Conservation (phyloP, 1,140 invertebrate genomes). For the Drosophila suzukii region DNA sequence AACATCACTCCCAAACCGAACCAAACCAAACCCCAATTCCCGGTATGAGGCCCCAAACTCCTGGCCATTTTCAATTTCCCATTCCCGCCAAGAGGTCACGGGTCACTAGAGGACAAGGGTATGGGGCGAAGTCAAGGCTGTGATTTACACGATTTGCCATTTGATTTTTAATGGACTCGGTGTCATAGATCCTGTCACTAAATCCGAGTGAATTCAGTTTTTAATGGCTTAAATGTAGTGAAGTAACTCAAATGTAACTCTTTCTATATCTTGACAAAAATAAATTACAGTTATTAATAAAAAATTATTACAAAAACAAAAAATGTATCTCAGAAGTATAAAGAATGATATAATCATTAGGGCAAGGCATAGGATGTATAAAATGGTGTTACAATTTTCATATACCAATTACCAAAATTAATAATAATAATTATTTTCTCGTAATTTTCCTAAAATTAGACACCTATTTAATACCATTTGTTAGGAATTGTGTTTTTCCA, state of each 20-base stretch:
- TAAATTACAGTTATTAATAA: too few species aligned
- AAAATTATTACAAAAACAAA: not conserved
- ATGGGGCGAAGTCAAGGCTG: slow-evolving; percentile 52
- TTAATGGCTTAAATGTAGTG: not conserved
- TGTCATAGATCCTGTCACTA: slow-evolving; percentile 22
- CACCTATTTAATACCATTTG: too few species aligned
- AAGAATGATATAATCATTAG: too few species aligned
- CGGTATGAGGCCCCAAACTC: not conserved
- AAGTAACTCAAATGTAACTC: not conserved
- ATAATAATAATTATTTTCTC: too few species aligned
- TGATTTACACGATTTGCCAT: slow-evolving; percentile 56
- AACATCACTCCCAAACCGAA: slow-evolving; percentile 19
- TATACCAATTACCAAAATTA: too few species aligned
- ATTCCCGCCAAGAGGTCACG: slow-evolving; percentile 16
- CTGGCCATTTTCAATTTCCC: slow-evolving; percentile 14
- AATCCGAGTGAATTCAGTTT: slow-evolving; percentile 4
- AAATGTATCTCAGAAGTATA: too few species aligned
- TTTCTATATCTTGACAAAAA: too few species aligned
- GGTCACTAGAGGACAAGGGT: slow-evolving; percentile 32
- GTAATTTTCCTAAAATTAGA: too few species aligned
- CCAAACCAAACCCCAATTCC: slow-evolving; percentile 4
- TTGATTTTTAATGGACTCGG: slow-evolving; percentile 42
- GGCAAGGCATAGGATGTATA: too few species aligned
- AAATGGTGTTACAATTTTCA: too few species aligned
- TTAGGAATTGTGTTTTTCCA: too few species aligned